These are phyloP conservation scores for Hippopotamus amphibius DNA, from an alignment of 2,113 vertebrate genomes.

Conservation along the genomic window DNA sequence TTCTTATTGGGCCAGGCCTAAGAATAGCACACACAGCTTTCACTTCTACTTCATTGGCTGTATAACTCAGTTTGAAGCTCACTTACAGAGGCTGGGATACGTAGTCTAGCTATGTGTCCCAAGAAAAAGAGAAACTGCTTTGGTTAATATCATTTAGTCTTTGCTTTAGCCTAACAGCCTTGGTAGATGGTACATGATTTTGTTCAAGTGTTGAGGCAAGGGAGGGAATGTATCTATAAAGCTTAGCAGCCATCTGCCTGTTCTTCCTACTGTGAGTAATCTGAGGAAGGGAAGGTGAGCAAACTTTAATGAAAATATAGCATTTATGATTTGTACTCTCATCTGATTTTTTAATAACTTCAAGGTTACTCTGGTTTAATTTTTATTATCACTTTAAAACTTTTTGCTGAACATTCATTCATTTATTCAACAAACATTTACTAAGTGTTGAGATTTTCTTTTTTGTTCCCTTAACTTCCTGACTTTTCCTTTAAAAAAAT, in stretches of 20 bases:
- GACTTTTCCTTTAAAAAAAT: neutral
- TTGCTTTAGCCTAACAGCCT: neutral
- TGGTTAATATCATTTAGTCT: neutral
- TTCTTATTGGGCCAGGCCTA: slow-evolving; percentile 17
- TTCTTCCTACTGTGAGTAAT: neutral
- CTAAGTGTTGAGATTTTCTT: slow-evolving; percentile 42
- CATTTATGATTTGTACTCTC: neutral
- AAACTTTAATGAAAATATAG: neutral
- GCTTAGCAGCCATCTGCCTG: neutral
- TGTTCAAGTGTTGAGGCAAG: neutral
- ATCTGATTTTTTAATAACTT: neutral
- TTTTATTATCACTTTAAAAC: slow-evolving; percentile 21
- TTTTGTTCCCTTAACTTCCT: neutral
- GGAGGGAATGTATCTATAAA: neutral
- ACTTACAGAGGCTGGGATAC: neutral
- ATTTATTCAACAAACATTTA: slow-evolving; percentile 24
- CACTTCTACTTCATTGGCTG: neutral
- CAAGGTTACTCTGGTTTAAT: neutral
- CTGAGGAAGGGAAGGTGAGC: neutral
- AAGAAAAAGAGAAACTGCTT: neutral
- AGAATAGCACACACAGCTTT: neutral
- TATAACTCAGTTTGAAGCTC: neutral
- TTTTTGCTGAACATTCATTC: neutral
- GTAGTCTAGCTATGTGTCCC: neutral
- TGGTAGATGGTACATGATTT: neutral